phyloP scores from a whole-genome alignment of 2,113 vertebrate genomes.

The Notothenia rossii region DNA sequence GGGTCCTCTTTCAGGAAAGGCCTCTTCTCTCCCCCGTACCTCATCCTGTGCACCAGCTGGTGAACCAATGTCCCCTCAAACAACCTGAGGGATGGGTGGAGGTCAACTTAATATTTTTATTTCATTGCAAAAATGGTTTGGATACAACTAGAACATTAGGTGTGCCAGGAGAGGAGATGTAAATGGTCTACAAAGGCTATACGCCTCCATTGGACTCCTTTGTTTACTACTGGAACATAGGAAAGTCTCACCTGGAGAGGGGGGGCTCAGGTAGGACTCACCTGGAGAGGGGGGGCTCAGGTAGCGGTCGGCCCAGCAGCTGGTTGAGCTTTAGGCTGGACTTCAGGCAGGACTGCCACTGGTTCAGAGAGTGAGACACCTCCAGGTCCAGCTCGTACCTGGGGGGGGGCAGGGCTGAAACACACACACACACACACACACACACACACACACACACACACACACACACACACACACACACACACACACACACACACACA shows the following conservation, averaged over 20 bases:
- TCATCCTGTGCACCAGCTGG: slow-evolving; percentile 75
- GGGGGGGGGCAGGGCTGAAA: background rate
- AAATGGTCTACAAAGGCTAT: too few species aligned
- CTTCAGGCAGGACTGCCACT: slow-evolving; percentile 91
- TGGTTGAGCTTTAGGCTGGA: slow-evolving; percentile 87
- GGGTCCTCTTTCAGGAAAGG: too few species aligned
- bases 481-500: background rate
- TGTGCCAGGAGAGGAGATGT: too few species aligned
- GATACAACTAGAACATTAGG: too few species aligned
- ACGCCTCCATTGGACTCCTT: too few species aligned
- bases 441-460: slow-evolving; percentile 2
- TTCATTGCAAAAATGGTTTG: too few species aligned
- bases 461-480: background rate
- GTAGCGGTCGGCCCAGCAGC: slow-evolving; percentile 85
- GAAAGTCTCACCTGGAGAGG: too few species aligned
- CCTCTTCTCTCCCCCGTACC: slow-evolving; percentile 11
- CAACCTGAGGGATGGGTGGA: slow-evolving; percentile 73
- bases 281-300: slow-evolving; percentile 86
- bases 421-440: background rate
- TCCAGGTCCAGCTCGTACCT: slow-evolving; percentile 61
- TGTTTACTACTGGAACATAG: too few species aligned
- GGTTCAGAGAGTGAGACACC: slow-evolving; percentile 85
- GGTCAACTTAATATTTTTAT: too few species aligned
- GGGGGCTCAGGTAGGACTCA: slow-evolving; percentile 58
- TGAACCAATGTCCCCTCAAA: slow-evolving; percentile 88